Evolutionary conservation across 1,140 invertebrate species (phyloP), one percentile per base, ranked within the genome.

Genomic region (Cryptotermes secundus): DNA sequence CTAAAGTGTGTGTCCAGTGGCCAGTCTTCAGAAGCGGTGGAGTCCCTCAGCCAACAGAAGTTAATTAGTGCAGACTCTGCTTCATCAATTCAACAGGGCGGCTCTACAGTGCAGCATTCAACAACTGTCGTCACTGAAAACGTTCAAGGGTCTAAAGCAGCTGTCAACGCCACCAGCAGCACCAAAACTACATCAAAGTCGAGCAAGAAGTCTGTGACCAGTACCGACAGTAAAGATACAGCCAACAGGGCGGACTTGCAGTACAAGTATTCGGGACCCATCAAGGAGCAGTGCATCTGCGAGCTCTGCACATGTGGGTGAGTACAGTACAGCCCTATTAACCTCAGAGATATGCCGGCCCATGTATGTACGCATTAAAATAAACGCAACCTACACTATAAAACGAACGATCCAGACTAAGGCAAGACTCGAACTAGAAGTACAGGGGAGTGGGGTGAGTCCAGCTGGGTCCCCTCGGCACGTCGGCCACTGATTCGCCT

Each of bases 301-400:
- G 95, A 97, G 91, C 94, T 97, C 79, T 97, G 96, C 88, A 97
- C 95, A 87, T 97, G 96, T 90, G 96, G 96, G 96, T 97, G 91
- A 95, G 95, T 94, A 72, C n/a, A 0, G 31, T 22, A 49, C 7
- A 49, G 16, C 16, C 12, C 19, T 49, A 19, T 19, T 1, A 49
- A 49, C 3, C 45, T 49, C 45, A 49, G 14, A 19, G 45, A 49
- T 14, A 42, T 14, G n/a, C n/a, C n/a, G n/a, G n/a, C 22, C 22
- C 14, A 49, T 49, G 45, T 19, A 49, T 19, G 45, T 49, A 49
- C 19, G 0, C 3, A 49, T 49, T 49, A 49, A 12, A 19, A 49
- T 12, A 49, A 42, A 12, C 16, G 38, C 38, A 42, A 42, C 38
- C 38, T 42, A n/a, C n/a, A n/a, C n/a, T n/a, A n/a, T n/a, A n/a